phyloP scores from a whole-genome alignment of 2,888 invertebrate genomes.

The Tenthredo notha region DNA sequence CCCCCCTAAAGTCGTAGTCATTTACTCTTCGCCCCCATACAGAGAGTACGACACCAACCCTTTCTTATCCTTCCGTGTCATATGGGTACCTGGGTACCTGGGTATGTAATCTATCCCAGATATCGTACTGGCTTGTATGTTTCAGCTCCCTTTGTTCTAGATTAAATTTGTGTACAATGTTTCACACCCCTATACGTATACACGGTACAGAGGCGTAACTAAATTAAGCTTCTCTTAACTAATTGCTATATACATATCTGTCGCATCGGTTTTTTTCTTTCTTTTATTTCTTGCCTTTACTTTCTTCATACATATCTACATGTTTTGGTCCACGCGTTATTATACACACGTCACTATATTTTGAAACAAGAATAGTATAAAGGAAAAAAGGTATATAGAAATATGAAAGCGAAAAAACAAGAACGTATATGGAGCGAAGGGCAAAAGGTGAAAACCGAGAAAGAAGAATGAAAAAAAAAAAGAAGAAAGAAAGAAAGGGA shows the following conservation, averaged over 20 bases:
- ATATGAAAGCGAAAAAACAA: neutral
- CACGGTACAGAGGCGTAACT: neutral
- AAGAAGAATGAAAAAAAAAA: neutral
- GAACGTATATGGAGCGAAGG: neutral
- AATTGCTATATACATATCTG: neutral
- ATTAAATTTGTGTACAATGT: neutral
- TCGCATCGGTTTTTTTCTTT: neutral
- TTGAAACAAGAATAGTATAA: neutral
- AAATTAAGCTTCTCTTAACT: neutral
- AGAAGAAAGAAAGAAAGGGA: neutral
- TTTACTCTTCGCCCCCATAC: neutral
- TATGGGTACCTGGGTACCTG: neutral
- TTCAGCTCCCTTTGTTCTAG: neutral
- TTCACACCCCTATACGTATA: neutral
- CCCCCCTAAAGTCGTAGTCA: neutral
- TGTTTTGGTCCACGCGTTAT: neutral
- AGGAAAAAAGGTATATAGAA: neutral
- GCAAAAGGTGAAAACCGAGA: conserved; percentile 7
- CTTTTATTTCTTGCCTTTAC: neutral
- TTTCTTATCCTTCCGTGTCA: conserved; percentile 23
- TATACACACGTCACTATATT: neutral
- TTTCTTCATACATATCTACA: neutral
- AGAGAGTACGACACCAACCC: neutral
- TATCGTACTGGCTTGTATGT: neutral
- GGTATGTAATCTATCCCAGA: conserved; percentile 26